A percentile compares a stretch with the other conserved stretches of the same genome.
These are phyloP conservation scores for Elephas maximus DNA, from an alignment of 2,113 vertebrate species.

Conservation along the genomic window DNA sequence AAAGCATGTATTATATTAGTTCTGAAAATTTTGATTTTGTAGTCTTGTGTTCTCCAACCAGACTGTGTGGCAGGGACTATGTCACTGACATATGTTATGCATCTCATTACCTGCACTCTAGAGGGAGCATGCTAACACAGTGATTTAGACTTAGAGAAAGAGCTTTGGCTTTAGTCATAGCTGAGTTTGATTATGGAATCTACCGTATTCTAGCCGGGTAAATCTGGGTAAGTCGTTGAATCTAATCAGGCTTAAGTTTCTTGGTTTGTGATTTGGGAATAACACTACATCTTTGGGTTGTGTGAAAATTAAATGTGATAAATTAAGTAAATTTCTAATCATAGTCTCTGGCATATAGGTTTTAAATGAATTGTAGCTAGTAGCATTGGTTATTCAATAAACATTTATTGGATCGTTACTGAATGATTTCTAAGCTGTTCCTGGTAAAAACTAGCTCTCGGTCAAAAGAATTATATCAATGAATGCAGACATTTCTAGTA, in stretches of 20 bases:
- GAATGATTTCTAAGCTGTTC: neutral
- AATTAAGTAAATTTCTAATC: slow-evolving; percentile 13
- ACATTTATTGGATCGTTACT: neutral
- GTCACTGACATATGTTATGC: neutral
- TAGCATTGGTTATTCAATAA: neutral
- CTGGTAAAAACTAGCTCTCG: neutral
- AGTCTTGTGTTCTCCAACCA: neutral
- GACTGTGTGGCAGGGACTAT: neutral
- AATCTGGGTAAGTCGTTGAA: neutral
- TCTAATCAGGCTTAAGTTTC: neutral
- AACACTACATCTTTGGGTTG: neutral
- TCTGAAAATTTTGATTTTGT: neutral
- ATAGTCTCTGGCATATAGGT: neutral
- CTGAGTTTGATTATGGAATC: neutral
- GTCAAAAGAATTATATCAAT: neutral
- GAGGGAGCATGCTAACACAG: neutral
- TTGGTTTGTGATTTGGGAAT: neutral
- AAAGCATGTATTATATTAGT: neutral
- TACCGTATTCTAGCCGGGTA: neutral
- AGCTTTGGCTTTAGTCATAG: neutral
- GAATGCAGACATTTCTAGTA: neutral
- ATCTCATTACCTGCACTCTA: neutral
- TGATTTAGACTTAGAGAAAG: neutral
- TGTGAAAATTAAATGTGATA: slow-evolving; percentile 15
- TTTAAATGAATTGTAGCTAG: slow-evolving; percentile 4